Percentiles rank a stretch among this genome's conserved stretches.
Evolutionary conservation across 1,140 invertebrate species (phyloP).

Genomic region (Mactra quadrangularis): DNA sequence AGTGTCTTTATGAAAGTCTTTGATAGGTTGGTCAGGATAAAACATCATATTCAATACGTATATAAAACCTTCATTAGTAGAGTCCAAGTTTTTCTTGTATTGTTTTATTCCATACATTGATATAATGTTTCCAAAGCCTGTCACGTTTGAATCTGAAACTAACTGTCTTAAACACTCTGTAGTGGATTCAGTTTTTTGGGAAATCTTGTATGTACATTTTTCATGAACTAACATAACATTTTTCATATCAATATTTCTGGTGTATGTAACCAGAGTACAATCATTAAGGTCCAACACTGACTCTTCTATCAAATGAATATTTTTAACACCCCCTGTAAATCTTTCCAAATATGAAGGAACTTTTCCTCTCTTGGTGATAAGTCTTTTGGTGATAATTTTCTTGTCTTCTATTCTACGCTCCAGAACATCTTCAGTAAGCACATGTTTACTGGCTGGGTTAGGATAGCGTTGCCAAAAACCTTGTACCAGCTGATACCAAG

Average conservation of each 20-base stretch:
- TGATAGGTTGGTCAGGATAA: background rate
- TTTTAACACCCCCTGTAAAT: slow-evolving; percentile 37
- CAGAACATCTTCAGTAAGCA: slow-evolving; percentile 37
- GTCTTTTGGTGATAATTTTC: slow-evolving; percentile 41
- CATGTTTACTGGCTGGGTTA: slow-evolving; percentile 36
- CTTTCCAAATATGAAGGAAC: slow-evolving; percentile 36
- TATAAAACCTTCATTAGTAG: slow-evolving; percentile 19
- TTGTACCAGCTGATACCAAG: slow-evolving; percentile 38
- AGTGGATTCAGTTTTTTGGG: background rate
- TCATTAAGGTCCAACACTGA: slow-evolving; percentile 35
- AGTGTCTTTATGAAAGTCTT: too few relatives aligned
- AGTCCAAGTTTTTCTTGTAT: slow-evolving; percentile 25
- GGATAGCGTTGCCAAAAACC: slow-evolving; percentile 46
- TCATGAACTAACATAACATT: slow-evolving; percentile 43
- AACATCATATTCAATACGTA: slow-evolving; percentile 36
- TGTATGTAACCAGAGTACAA: slow-evolving; percentile 35
- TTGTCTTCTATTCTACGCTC: slow-evolving; percentile 3
- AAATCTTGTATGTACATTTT: slow-evolving; percentile 11
- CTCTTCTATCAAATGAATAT: slow-evolving; percentile 44
- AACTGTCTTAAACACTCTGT: slow-evolving; percentile 18
- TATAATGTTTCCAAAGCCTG: slow-evolving; percentile 29
- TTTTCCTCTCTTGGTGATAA: slow-evolving; percentile 42
- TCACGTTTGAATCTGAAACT: slow-evolving; percentile 10
- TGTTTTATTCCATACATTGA: slow-evolving; percentile 36
- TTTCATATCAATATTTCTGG: slow-evolving; percentile 55